Base-by-base conservation (phyloP, 2,888 invertebrate genomes). In the Agonopterix subpropinquella region DNA sequence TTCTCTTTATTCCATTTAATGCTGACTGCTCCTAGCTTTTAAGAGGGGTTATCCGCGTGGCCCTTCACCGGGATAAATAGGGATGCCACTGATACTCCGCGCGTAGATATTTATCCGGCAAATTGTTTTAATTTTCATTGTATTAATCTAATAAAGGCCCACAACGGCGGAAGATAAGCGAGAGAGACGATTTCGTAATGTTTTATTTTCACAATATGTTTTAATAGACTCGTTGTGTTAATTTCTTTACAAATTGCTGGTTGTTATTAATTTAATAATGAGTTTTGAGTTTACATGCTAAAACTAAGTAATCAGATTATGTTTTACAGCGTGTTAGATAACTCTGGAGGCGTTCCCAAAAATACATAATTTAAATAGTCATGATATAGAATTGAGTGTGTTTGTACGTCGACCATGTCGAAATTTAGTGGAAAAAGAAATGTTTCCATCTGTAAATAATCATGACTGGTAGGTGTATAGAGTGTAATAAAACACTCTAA, bases 121-220 rank as follows among this genome's bases (percentile, higher is more conserved):
- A 89, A 89, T 89, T 88, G 88, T 88, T 89, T 88, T 87, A 88
- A 89, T 88, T 89, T 88, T 87, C 86, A 87, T 87, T 86, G 86
- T 83, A 85, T 85, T 85, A 79, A 86, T 83, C 76, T 82, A 85
- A 85, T 87, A 86, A 85, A 83, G 75, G 70, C 78, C 86, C 83
- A 77, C 84, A 82, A 82, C 73, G 73, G 68, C 65, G 71, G 66
- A 68, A 77, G 86, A 87, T 87, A 86, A 84, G 76, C 72, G 76
- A 62, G 64, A 70, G 74, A 67, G 75, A 70, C 45, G 68, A 77
- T 80, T 77, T 72, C 62, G 65, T 77, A 72, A 78, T 78, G 77
- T 80, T 77, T 81, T 76, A 75, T 77, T 73, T 70, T 61, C 59
- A 64, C 67, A 73, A 73, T 77, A 73, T 72, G 70, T 69, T 74